These are phyloP conservation scores for Trichonephila inaurata DNA, from an alignment of 1,140 invertebrate species.

Conservation along the genomic window DNA sequence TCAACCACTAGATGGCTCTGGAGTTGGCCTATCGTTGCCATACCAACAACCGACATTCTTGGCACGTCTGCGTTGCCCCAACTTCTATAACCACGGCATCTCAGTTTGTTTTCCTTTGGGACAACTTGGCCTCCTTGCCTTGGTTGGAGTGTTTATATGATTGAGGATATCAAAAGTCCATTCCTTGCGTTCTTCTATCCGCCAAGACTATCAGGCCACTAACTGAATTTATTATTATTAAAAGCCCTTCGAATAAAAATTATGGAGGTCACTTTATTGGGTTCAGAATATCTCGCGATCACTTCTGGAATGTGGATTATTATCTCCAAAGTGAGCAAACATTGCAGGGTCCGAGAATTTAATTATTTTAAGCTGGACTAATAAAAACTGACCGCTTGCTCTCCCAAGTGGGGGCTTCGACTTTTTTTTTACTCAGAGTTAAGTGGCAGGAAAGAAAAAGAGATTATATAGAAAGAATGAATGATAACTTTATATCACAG, in stretches of 20 bases:
- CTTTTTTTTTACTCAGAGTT: background rate
- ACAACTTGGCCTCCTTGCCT: conserved; percentile 69
- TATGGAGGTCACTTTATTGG: conserved; percentile 59
- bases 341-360: conserved; percentile 63
- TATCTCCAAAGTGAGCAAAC: conserved; percentile 57
- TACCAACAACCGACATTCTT: conserved; percentile 74
- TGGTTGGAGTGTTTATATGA: conserved; percentile 73
- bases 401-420: background rate
- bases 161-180: conserved; percentile 54
- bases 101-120: conserved; percentile 72
- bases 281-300: conserved; percentile 6
- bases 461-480: background rate
- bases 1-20: conserved; percentile 68
- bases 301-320: conserved; percentile 68
- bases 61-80: conserved; percentile 52
- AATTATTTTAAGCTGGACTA: conserved; percentile 67
- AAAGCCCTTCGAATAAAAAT: conserved; percentile 67
- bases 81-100: conserved; percentile 25
- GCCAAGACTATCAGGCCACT: conserved; percentile 48
- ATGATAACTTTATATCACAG: background rate
- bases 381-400: conserved; percentile 49
- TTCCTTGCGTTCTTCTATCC: conserved; percentile 38
- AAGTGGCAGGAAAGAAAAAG: background rate
- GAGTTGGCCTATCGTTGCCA: conserved; percentile 64
- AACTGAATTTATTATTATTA: conserved; percentile 75